Conservation (phyloP, 2,797 vertebrate genomes). For the Gila robusta region DNA sequence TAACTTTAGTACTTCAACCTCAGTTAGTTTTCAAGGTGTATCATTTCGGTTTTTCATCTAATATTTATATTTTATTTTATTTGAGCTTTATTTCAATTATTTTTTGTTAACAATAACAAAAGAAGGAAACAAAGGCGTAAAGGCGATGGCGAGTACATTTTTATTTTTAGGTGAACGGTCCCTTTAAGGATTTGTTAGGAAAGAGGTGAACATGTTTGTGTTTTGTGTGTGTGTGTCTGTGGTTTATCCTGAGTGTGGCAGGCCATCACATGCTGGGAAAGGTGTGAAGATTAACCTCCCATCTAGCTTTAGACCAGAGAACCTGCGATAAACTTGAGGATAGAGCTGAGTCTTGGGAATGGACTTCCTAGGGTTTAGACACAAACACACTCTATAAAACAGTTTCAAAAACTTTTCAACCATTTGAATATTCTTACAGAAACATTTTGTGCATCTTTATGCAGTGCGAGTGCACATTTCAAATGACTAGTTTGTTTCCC, state of each 20-base stretch:
- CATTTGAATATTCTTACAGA: slow-evolving; percentile 1
- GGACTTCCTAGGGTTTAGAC: not conserved
- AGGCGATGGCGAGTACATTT: not conserved
- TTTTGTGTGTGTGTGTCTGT: not conserved
- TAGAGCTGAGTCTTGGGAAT: not conserved
- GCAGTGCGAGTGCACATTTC: not conserved
- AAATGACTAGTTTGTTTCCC: slow-evolving; percentile 10
- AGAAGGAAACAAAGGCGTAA: not conserved
- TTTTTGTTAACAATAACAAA: not conserved
- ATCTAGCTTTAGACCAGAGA: slow-evolving; percentile 19
- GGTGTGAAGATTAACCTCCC: slow-evolving; percentile 50
- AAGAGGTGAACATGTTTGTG: not conserved
- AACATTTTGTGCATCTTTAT: not conserved
- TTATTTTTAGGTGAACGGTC: not conserved
- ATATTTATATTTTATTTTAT: not conserved
- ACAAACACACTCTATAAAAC: not conserved
- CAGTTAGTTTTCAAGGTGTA: not conserved
- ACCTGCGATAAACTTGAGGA: not conserved
- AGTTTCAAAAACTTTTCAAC: not conserved
- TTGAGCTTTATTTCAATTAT: not conserved
- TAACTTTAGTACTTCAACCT: not conserved
- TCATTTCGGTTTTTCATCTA: not conserved
- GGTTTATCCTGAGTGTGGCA: slow-evolving; percentile 37
- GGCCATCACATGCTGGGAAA: not conserved
- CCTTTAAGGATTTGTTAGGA: not conserved